Percentiles rank a stretch among this genome's conserved stretches.
phyloP scores from a whole-genome alignment of 2,888 invertebrate genomes.

The Peribatodes rhomboidaria region DNA sequence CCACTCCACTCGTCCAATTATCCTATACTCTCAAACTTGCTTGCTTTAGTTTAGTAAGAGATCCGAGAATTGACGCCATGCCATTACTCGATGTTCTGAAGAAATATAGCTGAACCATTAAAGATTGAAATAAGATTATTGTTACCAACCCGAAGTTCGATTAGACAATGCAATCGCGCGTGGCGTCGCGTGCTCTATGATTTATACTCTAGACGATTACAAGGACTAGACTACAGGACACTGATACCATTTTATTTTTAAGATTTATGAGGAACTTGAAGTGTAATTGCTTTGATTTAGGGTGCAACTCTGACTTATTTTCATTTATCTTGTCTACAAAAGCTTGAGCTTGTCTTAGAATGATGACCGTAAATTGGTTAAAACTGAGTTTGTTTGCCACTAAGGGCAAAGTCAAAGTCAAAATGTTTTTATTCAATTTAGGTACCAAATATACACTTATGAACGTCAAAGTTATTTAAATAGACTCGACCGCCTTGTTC shows the following conservation, averaged over 20 bases:
- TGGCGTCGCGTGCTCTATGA: slow-evolving; percentile 45
- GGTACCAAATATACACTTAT: too few species aligned
- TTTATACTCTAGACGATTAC: slow-evolving; percentile 33
- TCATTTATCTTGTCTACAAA: neutral
- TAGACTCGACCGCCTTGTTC: too few species aligned
- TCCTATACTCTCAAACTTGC: too few species aligned
- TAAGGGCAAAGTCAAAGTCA: too few species aligned
- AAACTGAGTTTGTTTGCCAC: too few species aligned
- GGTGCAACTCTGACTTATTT: neutral
- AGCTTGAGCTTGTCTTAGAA: neutral
- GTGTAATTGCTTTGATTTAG: slow-evolving; percentile 3
- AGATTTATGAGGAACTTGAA: slow-evolving; percentile 10
- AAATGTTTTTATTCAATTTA: too few species aligned
- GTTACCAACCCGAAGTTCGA: slow-evolving; percentile 20
- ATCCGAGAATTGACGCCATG: neutral
- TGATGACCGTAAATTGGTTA: neutral
- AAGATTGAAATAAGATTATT: slow-evolving; percentile 32
- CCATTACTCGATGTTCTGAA: neutral
- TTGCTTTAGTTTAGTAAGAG: too few species aligned
- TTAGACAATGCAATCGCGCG: slow-evolving; percentile 36
- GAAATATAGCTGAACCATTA: slow-evolving; percentile 24
- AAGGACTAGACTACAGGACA: slow-evolving; percentile 12
- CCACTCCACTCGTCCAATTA: too few species aligned
- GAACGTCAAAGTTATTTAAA: too few species aligned
- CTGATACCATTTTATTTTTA: slow-evolving; percentile 21